Percentiles rank a stretch among this genome's conserved stretches.
Conservation (phyloP, 2,888 invertebrate genomes). For the Ophioninae sp. region DNA sequence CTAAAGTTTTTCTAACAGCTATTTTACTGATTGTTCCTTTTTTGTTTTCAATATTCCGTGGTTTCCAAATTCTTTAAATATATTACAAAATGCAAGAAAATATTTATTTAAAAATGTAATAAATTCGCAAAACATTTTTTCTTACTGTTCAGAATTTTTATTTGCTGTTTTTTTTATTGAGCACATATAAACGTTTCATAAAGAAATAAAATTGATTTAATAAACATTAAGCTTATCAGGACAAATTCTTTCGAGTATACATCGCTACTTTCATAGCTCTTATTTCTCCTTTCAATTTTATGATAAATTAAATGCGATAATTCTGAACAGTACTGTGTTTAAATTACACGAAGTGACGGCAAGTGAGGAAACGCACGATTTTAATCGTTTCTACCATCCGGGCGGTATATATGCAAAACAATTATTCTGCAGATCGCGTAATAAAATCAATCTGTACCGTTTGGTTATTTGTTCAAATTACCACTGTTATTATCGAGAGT, state of each 20-base stretch:
- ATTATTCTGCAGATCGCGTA: conserved; percentile 5
- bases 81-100: too few species aligned
- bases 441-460: not conserved
- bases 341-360: not conserved
- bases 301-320: not conserved
- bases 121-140: too few species aligned
- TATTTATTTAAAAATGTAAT: too few species aligned
- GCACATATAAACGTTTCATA: too few species aligned
- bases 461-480: not conserved
- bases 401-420: not conserved
- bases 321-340: not conserved
- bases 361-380: not conserved
- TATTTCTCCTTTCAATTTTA: not conserved
- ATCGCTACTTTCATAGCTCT: not conserved
- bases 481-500: not conserved
- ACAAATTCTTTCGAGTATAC: not conserved
- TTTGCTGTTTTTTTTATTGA: too few species aligned
- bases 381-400: not conserved
- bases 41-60: too few species aligned
- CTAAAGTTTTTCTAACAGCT: too few species aligned
- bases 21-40: too few species aligned
- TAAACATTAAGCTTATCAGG: not conserved
- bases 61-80: too few species aligned
- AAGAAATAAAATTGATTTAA: not conserved
- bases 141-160: too few species aligned